Conservation (phyloP, 2,113 vertebrate genomes). For the Tichodroma muraria region DNA sequence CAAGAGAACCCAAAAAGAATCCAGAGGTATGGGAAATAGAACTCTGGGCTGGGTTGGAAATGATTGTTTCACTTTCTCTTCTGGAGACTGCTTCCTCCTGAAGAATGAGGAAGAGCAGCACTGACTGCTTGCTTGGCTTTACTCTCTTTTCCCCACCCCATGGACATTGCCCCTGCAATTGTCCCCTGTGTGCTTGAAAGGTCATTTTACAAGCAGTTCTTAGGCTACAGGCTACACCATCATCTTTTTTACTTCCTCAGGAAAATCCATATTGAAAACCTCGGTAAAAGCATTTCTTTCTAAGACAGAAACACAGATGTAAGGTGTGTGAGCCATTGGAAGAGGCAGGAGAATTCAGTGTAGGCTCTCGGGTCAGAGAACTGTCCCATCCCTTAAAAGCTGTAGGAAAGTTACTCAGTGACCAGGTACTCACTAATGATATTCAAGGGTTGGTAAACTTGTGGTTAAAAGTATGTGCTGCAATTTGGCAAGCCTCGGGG, state of each 20-base stretch:
- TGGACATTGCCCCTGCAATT: not conserved
- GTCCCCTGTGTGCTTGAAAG: not conserved
- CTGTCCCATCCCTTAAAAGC: not conserved
- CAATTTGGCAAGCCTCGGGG: not conserved
- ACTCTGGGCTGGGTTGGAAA: not conserved
- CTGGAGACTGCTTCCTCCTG: not conserved
- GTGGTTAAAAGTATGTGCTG: not conserved
- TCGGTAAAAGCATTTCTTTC: not conserved
- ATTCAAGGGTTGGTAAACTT: not conserved
- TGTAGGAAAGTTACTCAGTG: not conserved
- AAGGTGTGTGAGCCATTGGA: not conserved
- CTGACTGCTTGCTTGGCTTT: not conserved
- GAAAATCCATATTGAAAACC: not conserved
- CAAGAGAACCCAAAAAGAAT: not conserved
- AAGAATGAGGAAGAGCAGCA: not conserved
- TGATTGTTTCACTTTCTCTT: not conserved
- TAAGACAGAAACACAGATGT: rapidly evolving
- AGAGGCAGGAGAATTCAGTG: not conserved
- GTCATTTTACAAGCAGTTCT: not conserved
- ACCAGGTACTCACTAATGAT: not conserved
- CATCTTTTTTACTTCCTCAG: rapidly evolving
- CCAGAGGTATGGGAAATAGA: not conserved
- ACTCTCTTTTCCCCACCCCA: not conserved
- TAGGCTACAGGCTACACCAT: not conserved
- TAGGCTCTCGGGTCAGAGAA: not conserved